Conservation (phyloP, 2,113 vertebrate species). For the Passer montanus region DNA sequence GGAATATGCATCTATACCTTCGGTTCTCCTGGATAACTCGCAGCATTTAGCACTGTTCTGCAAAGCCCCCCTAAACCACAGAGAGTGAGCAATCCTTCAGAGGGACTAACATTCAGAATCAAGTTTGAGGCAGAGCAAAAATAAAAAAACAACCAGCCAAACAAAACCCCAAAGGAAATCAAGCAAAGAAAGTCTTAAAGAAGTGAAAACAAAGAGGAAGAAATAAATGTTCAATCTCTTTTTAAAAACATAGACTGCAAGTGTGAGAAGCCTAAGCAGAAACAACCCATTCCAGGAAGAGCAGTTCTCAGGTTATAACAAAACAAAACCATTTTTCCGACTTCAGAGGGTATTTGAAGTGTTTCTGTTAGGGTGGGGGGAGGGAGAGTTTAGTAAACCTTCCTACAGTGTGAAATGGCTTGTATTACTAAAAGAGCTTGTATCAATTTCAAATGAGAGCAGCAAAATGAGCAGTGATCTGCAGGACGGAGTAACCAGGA, state of each 20-base stretch:
- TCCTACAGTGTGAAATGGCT: neutral
- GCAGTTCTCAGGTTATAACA: neutral
- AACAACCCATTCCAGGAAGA: neutral
- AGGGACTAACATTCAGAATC: neutral
- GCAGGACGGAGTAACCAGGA: neutral
- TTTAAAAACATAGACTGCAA: neutral
- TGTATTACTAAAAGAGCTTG: neutral
- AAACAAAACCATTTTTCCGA: neutral
- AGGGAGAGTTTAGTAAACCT: neutral
- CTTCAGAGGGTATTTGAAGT: neutral
- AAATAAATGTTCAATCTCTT: neutral
- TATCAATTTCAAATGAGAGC: neutral
- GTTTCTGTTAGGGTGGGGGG: fast-evolving
- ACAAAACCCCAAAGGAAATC: neutral
- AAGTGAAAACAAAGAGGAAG: neutral
- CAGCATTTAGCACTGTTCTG: neutral
- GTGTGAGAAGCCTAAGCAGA: neutral
- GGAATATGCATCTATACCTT: neutral
- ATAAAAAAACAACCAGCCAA: neutral
- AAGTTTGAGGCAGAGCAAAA: neutral
- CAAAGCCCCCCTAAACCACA: neutral
- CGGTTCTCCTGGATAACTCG: neutral
- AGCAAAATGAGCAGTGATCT: neutral
- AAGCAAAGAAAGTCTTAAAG: neutral
- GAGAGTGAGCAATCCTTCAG: neutral